Evolutionary conservation across 2,888 invertebrate species (phyloP), one percentile per base, ranked within the genome.

Genomic region (Meta bourneti): DNA sequence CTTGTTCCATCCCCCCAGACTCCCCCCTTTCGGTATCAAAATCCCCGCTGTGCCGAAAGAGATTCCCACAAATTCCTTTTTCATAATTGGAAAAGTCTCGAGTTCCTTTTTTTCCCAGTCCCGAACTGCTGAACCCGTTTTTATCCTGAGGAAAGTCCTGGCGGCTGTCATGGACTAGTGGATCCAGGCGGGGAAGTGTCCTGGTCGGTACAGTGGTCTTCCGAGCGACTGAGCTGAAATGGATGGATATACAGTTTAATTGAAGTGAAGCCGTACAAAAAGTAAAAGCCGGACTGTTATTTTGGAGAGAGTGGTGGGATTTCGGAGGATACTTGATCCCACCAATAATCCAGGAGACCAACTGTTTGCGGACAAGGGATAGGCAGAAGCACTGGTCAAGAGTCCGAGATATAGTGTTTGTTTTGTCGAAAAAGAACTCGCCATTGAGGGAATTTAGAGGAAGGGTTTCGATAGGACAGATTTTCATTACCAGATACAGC

Each of bases 61-160:
- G 75, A 81, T 88, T 88, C 19, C 74, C 49, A 69, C 74, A 81
- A 88, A 88, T 81, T 72, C 88, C 81, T 74, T 88, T 88, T 74
- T 81, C 88, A 81, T 75, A 81, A 88, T 88, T 81, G 88, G 88
- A 81, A 88, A 88, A 81, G 88, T 88, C 88, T 81, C 72, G 19
- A 81, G 20, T 86, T 69, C 61, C n/a, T 54, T 70, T 77, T 19
- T n/a, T 70, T 11, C 81, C 70, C 52, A 51, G n/a, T 51, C 19
- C 6, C 48, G 69, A 51, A 72, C 16, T 7, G 34, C 13, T 49
- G 48, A 34, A 20, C 72, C 19, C 16, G 72, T 48, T 84, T 69
- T 54, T 20, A 80, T 80, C 80, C 79, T 13, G 20, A 6, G 19
- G 7, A 49, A 80, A 80, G 54, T 34, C 61, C 34, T 80, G 69